These are phyloP conservation scores for Chrosomus eos DNA, from an alignment of 2,797 vertebrate genomes.

Conservation along the genomic window DNA sequence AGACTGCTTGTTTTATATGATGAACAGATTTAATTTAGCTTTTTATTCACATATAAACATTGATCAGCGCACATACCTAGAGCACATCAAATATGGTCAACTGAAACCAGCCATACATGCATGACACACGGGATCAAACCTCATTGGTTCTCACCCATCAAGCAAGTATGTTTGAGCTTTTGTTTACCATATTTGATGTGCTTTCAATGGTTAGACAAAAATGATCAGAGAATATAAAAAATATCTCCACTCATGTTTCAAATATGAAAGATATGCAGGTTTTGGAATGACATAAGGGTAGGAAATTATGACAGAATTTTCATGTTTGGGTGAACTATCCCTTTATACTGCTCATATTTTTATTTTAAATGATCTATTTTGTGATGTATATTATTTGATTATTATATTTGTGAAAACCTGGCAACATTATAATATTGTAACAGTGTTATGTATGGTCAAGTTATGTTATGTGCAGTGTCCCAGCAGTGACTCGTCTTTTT, in stretches of 20 bases:
- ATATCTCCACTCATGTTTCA: background rate
- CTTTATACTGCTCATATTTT: background rate
- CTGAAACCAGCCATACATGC: background rate
- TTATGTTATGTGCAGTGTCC: constrained; percentile 2
- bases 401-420: background rate
- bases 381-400: background rate
- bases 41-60: background rate
- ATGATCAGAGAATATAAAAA: background rate
- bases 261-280: background rate
- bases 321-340: background rate
- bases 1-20: background rate
- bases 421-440: background rate
- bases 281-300: background rate
- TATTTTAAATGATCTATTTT: background rate
- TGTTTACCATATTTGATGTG: background rate
- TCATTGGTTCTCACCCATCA: background rate
- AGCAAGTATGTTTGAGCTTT: background rate
- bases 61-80: background rate
- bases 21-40: background rate
- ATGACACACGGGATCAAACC: background rate
- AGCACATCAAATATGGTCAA: background rate
- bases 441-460: background rate
- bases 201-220: background rate
- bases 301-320: background rate
- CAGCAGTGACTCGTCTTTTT: constrained; percentile 37